Percentiles rank a stretch among this genome's conserved stretches.
Conservation (phyloP, 92 coral and sea anemone species). For the Diadumene lineata region DNA sequence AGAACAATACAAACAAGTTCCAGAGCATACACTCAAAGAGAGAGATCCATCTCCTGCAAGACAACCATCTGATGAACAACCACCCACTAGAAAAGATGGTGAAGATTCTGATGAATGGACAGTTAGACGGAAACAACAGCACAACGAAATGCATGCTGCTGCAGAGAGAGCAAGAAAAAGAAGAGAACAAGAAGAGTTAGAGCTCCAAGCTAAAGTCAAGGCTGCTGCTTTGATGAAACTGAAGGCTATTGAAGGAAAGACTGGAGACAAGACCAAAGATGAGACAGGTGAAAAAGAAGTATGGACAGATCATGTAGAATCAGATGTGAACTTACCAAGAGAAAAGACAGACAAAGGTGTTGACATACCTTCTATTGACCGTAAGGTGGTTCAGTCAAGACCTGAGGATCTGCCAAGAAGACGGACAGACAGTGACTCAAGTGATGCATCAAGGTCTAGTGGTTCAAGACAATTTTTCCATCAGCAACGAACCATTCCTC, state of each 20-base stretch:
- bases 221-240: slow-evolving; percentile 87
- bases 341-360: slow-evolving; percentile 12
- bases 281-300: slow-evolving; percentile 16
- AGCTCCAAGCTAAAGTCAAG: slow-evolving; percentile 56
- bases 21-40: slow-evolving; percentile 41
- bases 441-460: slow-evolving; percentile 77
- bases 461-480: slow-evolving; percentile 65
- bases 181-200: slow-evolving; percentile 82
- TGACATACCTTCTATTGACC: slow-evolving; percentile 4
- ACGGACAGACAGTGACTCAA: slow-evolving; percentile 83
- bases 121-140: slow-evolving; percentile 64
- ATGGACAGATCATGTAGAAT: slow-evolving; percentile 15
- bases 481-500: slow-evolving; percentile 74
- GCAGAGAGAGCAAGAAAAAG: slow-evolving; percentile 94
- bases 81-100: slow-evolving; percentile 39
- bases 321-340: slow-evolving; percentile 4
- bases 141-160: slow-evolving; percentile 81
- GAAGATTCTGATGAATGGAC: slow-evolving; percentile 65
- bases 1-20: slow-evolving; percentile 59
- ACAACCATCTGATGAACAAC: slow-evolving; percentile 32
- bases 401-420: slow-evolving; percentile 35
- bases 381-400: slow-evolving; percentile 3
- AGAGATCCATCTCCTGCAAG: slow-evolving; percentile 27
- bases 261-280: not conserved
- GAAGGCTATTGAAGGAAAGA: slow-evolving; percentile 63